A percentile compares a stretch with the other conserved stretches of the same genome.
phyloP scores from a whole-genome alignment of 1,140 invertebrate species.

The Brachionus rotundiformis region DNA sequence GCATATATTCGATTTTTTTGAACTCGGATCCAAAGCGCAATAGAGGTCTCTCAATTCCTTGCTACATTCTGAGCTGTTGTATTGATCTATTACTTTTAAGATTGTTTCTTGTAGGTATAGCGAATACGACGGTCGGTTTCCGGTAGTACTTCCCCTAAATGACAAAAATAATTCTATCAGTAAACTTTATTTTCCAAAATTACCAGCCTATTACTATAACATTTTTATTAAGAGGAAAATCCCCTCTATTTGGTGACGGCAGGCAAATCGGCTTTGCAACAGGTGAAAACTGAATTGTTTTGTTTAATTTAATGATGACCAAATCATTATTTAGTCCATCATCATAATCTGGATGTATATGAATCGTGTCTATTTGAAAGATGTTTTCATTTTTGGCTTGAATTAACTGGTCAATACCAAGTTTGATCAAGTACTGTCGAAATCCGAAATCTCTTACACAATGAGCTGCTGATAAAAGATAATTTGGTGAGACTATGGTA shows the following conservation, averaged over 20 bases:
- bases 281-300: background rate
- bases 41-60: background rate
- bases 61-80: background rate
- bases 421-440: background rate
- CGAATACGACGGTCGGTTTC: background rate
- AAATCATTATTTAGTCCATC: background rate
- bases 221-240: background rate
- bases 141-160: background rate
- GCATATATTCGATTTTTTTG: slow-evolving; percentile 16
- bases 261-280: background rate
- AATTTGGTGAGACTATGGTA: background rate
- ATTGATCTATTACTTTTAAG: background rate
- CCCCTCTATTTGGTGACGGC: background rate
- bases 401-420: background rate
- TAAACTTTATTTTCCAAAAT: background rate
- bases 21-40: background rate
- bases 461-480: slow-evolving; percentile 45
- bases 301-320: background rate
- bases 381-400: background rate
- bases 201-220: slow-evolving; percentile 38
- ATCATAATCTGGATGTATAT: slow-evolving; percentile 8
- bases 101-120: background rate
- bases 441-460: slow-evolving; percentile 7
- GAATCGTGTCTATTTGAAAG: background rate
- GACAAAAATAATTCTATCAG: background rate